Evolutionary conservation across 2,113 vertebrate genomes (phyloP).

Genomic region (Sigmodon hispidus): DNA sequence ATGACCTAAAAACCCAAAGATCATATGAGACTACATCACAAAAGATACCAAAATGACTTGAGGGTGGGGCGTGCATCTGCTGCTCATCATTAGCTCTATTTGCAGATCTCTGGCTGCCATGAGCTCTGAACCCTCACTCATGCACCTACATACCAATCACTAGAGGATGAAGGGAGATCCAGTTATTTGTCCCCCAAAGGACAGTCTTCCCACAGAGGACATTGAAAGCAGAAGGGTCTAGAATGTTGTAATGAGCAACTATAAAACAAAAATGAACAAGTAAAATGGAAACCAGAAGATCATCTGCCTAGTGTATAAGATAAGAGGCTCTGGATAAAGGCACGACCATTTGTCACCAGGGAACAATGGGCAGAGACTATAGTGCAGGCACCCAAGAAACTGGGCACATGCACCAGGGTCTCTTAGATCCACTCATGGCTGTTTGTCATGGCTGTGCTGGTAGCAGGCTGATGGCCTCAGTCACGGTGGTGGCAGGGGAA

Average conservation of each 20-base stretch:
- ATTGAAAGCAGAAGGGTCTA: not conserved
- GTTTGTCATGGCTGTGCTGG: not conserved
- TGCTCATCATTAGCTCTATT: not conserved
- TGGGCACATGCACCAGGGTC: fast-evolving
- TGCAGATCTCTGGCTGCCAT: not conserved
- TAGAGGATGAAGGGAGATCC: not conserved
- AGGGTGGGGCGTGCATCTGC: not conserved
- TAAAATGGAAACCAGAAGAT: not conserved
- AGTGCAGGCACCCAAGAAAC: not conserved
- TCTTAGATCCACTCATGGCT: not conserved
- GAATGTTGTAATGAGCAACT: not conserved
- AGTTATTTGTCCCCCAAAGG: not conserved
- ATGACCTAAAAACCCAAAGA: not conserved
- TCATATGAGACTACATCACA: not conserved
- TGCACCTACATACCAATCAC: not conserved
- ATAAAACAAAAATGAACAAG: not conserved
- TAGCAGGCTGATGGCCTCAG: not conserved
- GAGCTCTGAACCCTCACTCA: not conserved
- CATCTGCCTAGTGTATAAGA: not conserved
- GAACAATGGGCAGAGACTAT: not conserved
- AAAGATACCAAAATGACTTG: not conserved
- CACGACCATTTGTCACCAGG: not conserved
- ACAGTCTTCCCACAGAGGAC: not conserved
- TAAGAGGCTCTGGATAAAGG: not conserved
- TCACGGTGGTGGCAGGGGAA: not conserved